Evolutionary conservation across 2,113 vertebrate species (phyloP).

Genomic region (Psittacula cyanocephala): DNA sequence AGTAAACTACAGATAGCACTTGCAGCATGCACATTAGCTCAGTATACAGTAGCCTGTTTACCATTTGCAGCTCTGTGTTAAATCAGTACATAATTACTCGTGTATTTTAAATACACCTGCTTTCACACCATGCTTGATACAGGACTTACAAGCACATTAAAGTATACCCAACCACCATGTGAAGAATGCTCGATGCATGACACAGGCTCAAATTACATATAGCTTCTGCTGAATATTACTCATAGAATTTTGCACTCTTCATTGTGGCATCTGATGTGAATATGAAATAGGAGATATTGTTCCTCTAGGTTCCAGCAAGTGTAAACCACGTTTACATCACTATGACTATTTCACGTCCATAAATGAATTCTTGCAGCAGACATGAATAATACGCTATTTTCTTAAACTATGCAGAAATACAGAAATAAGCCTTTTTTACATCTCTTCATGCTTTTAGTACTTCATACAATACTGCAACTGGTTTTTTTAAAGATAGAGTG

Average conservation of each 20-base stretch:
- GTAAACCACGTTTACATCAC: neutral
- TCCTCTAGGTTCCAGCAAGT: neutral
- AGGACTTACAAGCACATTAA: neutral
- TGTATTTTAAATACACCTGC: neutral
- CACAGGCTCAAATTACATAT: neutral
- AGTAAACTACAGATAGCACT: neutral
- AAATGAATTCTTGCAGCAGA: neutral
- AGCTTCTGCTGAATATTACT: neutral
- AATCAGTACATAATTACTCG: neutral
- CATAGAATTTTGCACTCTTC: neutral
- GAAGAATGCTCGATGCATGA: neutral
- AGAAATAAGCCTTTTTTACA: neutral
- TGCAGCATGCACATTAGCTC: neutral
- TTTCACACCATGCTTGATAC: neutral
- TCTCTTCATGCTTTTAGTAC: neutral
- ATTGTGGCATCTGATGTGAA: neutral
- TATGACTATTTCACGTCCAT: neutral
- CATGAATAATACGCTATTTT: neutral
- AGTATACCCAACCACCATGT: neutral
- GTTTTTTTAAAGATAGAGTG: neutral
- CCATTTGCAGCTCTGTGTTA: neutral
- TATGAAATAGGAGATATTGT: neutral
- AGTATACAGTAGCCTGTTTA: neutral
- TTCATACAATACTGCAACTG: neutral
- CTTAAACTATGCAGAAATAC: neutral